A percentile compares a stretch with the other conserved stretches of the same genome.
Conservation (phyloP, 2,888 invertebrate genomes). For the Drosophila planitibia region DNA sequence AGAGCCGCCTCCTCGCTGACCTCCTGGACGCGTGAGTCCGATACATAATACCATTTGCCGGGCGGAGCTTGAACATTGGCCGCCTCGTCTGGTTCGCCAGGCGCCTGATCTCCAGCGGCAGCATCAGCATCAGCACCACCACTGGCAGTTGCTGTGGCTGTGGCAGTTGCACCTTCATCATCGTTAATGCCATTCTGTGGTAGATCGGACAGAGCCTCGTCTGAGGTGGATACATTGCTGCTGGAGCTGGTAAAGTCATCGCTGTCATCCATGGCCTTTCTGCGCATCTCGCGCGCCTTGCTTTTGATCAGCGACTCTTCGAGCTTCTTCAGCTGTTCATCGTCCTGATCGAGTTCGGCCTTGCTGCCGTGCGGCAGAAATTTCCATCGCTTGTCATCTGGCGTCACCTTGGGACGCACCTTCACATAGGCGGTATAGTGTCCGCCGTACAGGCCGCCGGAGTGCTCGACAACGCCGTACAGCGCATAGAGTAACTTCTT, state of each 20-base stretch:
- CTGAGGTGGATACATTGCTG: slow-evolving; percentile 81
- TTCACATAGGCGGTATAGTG: slow-evolving; percentile 98
- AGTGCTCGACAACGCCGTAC: slow-evolving; percentile 98
- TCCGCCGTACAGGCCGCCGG: slow-evolving; percentile 94
- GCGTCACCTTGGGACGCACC: slow-evolving; percentile 88
- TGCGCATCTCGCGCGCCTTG: slow-evolving; percentile 83
- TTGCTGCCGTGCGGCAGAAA: slow-evolving; percentile 89
- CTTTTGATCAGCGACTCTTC: slow-evolving; percentile 84
- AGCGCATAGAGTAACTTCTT: slow-evolving; percentile 92
- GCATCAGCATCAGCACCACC: too few relatives aligned
- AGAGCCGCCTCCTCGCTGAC: slow-evolving; percentile 93
- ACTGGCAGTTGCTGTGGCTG: slow-evolving; percentile 25
- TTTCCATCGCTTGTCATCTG: slow-evolving; percentile 90
- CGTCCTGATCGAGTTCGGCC: slow-evolving; percentile 86
- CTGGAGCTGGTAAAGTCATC: slow-evolving; percentile 88
- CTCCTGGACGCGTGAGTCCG: slow-evolving; percentile 94
- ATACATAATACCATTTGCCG: slow-evolving; percentile 97
- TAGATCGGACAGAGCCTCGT: slow-evolving; percentile 40
- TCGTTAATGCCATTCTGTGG: slow-evolving; percentile 25
- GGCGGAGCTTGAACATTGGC: slow-evolving; percentile 86
- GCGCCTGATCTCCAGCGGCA: neutral
- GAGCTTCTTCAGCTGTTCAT: slow-evolving; percentile 85
- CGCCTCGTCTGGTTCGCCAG: slow-evolving; percentile 81
- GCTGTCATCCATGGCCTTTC: slow-evolving; percentile 83
- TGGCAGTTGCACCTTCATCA: neutral